Conservation (phyloP, 2,797 vertebrate species). For the Xenopus petersii region DNA sequence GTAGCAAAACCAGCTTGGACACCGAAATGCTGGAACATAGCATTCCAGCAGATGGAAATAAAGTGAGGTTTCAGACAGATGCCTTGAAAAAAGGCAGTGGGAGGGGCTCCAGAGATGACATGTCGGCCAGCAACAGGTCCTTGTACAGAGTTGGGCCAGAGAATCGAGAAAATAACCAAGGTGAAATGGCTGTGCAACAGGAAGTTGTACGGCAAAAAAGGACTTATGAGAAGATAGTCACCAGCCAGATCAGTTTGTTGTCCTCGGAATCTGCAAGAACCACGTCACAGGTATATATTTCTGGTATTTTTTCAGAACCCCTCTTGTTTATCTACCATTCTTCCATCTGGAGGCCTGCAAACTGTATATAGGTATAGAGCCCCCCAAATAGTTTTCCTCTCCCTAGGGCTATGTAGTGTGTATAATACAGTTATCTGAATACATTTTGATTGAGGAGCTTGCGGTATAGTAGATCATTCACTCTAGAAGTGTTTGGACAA, state of each 20-base stretch:
- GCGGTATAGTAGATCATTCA: too few species aligned
- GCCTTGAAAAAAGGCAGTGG: conserved; percentile 68
- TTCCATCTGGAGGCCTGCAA: too few species aligned
- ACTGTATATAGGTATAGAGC: too few species aligned
- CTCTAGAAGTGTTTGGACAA: too few species aligned
- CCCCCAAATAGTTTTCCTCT: too few species aligned
- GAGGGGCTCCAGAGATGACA: conserved; percentile 72
- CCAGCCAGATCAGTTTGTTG: conserved; percentile 72
- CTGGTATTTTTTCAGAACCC: too few species aligned
- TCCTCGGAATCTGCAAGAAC: conserved; percentile 67
- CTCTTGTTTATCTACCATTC: too few species aligned
- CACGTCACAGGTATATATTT: conserved; percentile 73
- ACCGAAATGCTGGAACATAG: conserved; percentile 66
- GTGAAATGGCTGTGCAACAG: conserved; percentile 52
- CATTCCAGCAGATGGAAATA: conserved; percentile 55
- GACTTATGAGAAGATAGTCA: conserved; percentile 81
- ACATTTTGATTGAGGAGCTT: too few species aligned
- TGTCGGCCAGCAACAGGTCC: conserved; percentile 66
- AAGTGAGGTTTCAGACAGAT: conserved; percentile 76
- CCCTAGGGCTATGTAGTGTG: too few species aligned
- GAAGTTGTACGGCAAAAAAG: conserved; percentile 82
- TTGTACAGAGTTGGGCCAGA: conserved; percentile 63
- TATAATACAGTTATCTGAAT: too few species aligned
- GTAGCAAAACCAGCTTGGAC: conserved; percentile 74
- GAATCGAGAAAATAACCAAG: conserved; percentile 50